Evolutionary conservation across 2,113 vertebrate genomes (phyloP).

Genomic region (Melozone crissalis): DNA sequence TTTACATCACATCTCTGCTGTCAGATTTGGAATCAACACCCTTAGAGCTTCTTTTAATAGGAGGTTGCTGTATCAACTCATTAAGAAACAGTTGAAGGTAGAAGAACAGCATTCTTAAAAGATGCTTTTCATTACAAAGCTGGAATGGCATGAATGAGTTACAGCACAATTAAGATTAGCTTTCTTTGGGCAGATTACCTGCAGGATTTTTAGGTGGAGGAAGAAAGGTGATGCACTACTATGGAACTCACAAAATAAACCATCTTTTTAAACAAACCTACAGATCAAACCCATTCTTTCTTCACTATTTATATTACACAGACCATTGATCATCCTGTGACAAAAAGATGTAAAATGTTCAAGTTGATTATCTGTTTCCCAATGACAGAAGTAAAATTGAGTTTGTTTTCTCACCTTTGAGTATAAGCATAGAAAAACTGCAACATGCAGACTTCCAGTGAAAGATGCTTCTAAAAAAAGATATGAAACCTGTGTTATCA

Average conservation of each 20-base stretch:
- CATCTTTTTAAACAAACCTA: neutral
- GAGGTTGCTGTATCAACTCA: neutral
- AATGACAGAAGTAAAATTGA: neutral
- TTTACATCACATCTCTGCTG: neutral
- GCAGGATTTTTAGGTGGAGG: neutral
- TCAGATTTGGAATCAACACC: neutral
- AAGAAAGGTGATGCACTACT: neutral
- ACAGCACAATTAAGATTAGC: neutral
- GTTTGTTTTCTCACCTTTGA: constrained; percentile 85
- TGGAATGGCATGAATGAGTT: neutral
- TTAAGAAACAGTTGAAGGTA: neutral
- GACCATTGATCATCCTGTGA: neutral
- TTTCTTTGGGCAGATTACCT: neutral
- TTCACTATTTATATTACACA: neutral
- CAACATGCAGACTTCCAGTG: constrained; percentile 98
- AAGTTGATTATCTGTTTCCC: neutral
- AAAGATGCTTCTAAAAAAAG: constrained; percentile 91
- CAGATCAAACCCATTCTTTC: neutral
- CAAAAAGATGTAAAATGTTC: neutral
- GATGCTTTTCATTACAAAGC: neutral
- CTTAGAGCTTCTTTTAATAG: neutral
- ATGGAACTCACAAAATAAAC: neutral
- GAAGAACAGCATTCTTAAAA: neutral
- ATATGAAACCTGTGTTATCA: constrained; percentile 14
- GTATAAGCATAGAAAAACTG: constrained; percentile 99